Base-by-base conservation (phyloP, 2,797 vertebrate genomes). In the Gastrophryne carolinensis region DNA sequence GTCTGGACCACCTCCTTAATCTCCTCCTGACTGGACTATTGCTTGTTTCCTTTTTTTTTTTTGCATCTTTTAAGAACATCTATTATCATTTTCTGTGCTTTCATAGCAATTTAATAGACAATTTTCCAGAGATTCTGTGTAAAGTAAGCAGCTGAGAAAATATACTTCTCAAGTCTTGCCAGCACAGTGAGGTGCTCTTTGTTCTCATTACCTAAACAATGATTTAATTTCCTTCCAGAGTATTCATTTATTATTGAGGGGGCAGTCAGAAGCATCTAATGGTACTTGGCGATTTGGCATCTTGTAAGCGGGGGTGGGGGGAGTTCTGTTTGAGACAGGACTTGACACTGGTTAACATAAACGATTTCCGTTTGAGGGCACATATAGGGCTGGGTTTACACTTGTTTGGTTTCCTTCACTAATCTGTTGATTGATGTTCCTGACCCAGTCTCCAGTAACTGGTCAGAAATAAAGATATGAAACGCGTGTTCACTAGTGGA, bases 121-220 rank as follows among this genome's bases (percentile, higher is more conserved):
- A 63, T 35, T 73, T 58, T 68, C 80, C 49, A 80, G 83, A 81
- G 73, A 26, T 11, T 74, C 67, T 75, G 34, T 34, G 12, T 66
- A 65, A 52, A 21, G 19, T 67, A 82, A 74, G 2, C 86, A 86
- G 84, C 85, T 89, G 85, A 81, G 49, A 85, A 83, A 87, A 87
- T 83, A 86, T n/a, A 81, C 62, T 17, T 57, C 37, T 13, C 80
- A 81, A 81, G 75, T 70, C 78, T 82, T 73, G 81, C 64, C 76
- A 81, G 79, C 80, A 80, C 39, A 75, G 49, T 81, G 67, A 81
- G 32, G 73, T 79, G 60, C 77, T 49, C 80, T 86, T 86, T 87
- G 71, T 82, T 85, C 79, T 79, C 72, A 62, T 74, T 82, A 81
- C 79, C 71, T 83, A 84, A 85, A 83, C 67, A 82, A 74, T 84